phyloP scores from a whole-genome alignment of 2,888 invertebrate genomes.

The Pollenia labialis region DNA sequence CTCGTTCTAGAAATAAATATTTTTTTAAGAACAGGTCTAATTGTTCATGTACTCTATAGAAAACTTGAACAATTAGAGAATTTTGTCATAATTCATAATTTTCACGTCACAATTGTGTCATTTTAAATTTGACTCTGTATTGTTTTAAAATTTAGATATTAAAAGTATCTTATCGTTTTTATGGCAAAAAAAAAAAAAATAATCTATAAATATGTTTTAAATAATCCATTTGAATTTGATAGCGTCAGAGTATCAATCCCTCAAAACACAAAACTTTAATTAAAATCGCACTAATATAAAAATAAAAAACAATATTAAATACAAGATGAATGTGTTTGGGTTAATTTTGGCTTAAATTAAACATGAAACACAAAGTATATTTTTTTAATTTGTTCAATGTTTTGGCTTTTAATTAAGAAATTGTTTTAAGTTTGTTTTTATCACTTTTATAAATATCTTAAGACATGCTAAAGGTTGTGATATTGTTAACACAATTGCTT shows the following conservation, averaged over 20 bases:
- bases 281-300: too few species aligned
- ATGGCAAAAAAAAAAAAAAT: constrained; percentile 15
- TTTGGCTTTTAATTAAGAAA: background rate
- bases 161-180: constrained; percentile 18
- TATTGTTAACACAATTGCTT: background rate
- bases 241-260: too few species aligned
- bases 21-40: too few species aligned
- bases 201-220: background rate
- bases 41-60: too few species aligned
- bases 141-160: background rate
- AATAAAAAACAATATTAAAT: too few species aligned
- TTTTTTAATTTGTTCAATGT: constrained; percentile 36
- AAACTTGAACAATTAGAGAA: too few species aligned
- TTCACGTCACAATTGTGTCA: constrained; percentile 9
- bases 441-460: background rate
- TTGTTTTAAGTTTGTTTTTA: background rate
- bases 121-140: constrained; percentile 17
- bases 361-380: constrained; percentile 31
- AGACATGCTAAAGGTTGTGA: background rate
- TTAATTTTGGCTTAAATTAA: constrained; percentile 9
- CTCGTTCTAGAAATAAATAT: too few species aligned
- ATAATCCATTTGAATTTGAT: too few species aligned
- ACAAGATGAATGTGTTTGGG: background rate
- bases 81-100: constrained; percentile 12
- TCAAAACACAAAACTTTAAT: background rate